Percentiles rank a stretch among this genome's conserved stretches.
Conservation (phyloP, 2,113 vertebrate species). For the Zingel zingel region DNA sequence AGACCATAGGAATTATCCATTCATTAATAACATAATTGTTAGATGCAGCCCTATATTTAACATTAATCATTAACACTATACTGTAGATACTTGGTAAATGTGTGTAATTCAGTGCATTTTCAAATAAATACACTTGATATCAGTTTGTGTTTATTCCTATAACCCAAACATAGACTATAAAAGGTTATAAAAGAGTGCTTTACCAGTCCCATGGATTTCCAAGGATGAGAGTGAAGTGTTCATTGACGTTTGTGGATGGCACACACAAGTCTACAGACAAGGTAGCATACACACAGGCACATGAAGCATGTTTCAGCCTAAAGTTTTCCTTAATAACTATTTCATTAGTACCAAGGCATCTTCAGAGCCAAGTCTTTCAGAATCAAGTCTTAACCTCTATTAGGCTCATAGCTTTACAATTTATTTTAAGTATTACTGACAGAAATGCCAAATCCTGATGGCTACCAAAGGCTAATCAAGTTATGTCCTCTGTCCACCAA, state of each 20-base stretch:
- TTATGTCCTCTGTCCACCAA: background rate
- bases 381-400: background rate
- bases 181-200: background rate
- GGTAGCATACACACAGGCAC: background rate
- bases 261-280: background rate
- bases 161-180: background rate
- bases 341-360: background rate
- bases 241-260: background rate
- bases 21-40: background rate
- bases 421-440: background rate
- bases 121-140: background rate
- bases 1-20: background rate
- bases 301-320: background rate
- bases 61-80: background rate
- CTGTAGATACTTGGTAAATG: background rate
- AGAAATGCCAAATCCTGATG: background rate
- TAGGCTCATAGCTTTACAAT: background rate
- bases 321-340: background rate
- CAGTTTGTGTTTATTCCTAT: background rate
- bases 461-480: background rate
- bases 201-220: background rate
- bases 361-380: background rate
- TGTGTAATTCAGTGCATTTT: background rate
- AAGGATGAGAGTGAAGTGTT: background rate
- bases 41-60: background rate